Percentiles rank a stretch among this genome's conserved stretches.
Evolutionary conservation across 1,140 invertebrate genomes (phyloP).

Genomic region (Copidosoma floridanum): DNA sequence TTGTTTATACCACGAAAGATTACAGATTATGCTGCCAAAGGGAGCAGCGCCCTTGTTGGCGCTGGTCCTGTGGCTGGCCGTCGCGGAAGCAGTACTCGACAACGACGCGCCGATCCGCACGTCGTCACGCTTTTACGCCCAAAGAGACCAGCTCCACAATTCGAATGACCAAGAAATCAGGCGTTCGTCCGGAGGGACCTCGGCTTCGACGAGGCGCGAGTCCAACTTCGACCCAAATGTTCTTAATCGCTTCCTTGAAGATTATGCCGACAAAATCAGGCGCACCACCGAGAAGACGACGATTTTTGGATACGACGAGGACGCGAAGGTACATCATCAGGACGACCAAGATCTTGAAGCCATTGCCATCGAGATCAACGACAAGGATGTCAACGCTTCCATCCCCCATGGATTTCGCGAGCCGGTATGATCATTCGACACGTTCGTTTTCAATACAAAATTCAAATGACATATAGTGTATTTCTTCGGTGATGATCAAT

Average conservation of each 20-base stretch:
- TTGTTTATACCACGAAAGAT: no score
- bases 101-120: background rate
- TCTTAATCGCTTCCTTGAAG: conserved; percentile 60
- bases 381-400: background rate
- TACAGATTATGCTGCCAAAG: conserved; percentile 43
- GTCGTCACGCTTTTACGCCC: conserved; percentile 7
- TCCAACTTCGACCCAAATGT: conserved; percentile 53
- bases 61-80: conserved; percentile 26
- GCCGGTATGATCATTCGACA: no score
- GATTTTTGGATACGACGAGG: conserved; percentile 44
- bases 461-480: no score
- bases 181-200: background rate
- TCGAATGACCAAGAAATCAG: no score
- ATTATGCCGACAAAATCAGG: conserved; percentile 61
- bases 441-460: no score
- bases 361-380: background rate
- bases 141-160: no score
- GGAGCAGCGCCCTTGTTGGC: conserved; percentile 34
- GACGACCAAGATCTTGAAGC: background rate
- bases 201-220: background rate
- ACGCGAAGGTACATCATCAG: conserved; percentile 40
- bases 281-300: conserved; percentile 47
- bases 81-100: background rate
- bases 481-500: no score
- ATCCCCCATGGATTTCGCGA: no score